Evolutionary conservation across 1,140 invertebrate species (phyloP).

Genomic region (Macrotrachela quadricornifera): DNA sequence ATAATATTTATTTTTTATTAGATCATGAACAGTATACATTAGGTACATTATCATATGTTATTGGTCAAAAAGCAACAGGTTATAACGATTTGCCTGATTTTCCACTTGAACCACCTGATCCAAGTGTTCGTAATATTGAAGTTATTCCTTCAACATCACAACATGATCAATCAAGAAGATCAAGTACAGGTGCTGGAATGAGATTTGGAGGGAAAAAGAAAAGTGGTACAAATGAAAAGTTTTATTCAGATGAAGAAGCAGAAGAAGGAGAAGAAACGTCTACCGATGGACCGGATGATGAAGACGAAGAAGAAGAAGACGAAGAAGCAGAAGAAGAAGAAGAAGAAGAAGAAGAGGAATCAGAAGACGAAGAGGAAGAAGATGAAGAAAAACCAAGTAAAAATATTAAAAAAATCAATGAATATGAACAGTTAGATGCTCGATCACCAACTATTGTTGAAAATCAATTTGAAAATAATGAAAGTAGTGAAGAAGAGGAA

Average conservation of each 20-base stretch:
- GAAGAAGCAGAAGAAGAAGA: constrained; percentile 10
- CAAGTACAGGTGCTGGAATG: background rate
- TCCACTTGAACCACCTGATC: constrained; percentile 51
- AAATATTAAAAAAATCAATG: no score
- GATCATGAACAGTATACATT: constrained; percentile 68
- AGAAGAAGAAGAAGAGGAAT: constrained; percentile 10
- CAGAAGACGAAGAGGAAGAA: background rate
- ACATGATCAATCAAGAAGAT: background rate
- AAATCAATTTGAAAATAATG: no score
- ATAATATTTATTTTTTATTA: constrained; percentile 15
- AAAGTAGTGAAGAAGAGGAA: no score
- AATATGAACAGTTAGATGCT: no score
- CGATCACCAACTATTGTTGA: no score
- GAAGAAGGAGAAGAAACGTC: no score
- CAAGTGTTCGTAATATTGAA: constrained; percentile 52
- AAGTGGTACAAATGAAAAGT: no score
- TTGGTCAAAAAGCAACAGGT: constrained; percentile 58
- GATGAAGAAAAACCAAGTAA: background rate
- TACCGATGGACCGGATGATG: constrained; percentile 13
- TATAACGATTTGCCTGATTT: constrained; percentile 71
- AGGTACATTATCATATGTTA: constrained; percentile 78
- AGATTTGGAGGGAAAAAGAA: no score
- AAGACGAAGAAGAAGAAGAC: constrained; percentile 4
- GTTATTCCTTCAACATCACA: constrained; percentile 14
- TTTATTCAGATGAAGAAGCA: no score